Evolutionary conservation across 2,797 vertebrate species (phyloP).

Genomic region (Rachycentron canadum): DNA sequence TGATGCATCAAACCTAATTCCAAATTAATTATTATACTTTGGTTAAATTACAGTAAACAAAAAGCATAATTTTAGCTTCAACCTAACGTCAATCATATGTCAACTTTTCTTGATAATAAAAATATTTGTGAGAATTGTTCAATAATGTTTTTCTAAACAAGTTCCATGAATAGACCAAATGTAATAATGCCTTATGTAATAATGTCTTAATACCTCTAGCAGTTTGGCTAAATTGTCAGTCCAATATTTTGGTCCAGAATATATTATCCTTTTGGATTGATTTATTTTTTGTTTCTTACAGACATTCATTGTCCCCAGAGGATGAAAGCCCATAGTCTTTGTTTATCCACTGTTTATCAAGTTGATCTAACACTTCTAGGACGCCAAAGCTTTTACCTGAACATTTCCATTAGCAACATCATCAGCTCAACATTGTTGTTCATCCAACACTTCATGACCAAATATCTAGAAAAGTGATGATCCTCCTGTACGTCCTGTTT

Average conservation of each 20-base stretch:
- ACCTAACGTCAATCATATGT: background rate
- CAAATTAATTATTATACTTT: background rate
- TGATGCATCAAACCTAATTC: background rate
- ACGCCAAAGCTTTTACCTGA: too few relatives aligned
- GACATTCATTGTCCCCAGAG: background rate
- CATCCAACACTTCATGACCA: too few relatives aligned
- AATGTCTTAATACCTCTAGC: too few relatives aligned
- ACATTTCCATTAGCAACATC: background rate
- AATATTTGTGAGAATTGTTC: background rate
- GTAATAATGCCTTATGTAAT: too few relatives aligned
- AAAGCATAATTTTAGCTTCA: background rate
- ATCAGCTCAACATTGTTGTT: too few relatives aligned
- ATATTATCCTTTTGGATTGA: background rate
- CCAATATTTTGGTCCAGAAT: background rate
- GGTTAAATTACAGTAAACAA: background rate
- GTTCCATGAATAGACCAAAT: slow-evolving; percentile 4
- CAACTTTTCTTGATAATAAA: background rate
- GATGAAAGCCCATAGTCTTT: background rate
- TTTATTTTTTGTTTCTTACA: too few relatives aligned
- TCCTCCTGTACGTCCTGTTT: background rate
- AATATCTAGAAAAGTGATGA: background rate
- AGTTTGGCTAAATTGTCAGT: background rate
- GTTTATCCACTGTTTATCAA: background rate
- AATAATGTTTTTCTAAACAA: background rate
- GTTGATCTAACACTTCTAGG: too few relatives aligned